Conservation (phyloP, 2,797 vertebrate genomes). For the Bufotes viridis region DNA sequence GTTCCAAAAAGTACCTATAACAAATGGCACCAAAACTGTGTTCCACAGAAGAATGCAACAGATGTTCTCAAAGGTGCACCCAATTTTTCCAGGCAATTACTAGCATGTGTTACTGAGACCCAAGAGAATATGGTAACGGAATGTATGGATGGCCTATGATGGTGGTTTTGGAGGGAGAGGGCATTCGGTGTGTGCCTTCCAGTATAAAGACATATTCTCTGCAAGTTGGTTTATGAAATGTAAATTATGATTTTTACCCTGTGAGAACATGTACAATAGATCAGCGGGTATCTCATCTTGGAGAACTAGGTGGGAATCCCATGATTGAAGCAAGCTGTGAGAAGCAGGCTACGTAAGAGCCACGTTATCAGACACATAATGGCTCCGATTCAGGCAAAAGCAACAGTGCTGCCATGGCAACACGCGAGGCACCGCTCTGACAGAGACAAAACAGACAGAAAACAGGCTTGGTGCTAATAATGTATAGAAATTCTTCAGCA, state of each 20-base stretch:
- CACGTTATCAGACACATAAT: constrained; percentile 24
- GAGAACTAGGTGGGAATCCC: constrained; percentile 39
- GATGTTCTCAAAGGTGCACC: too few species aligned
- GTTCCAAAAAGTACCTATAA: too few species aligned
- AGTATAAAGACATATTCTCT: background rate
- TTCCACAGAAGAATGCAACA: too few species aligned
- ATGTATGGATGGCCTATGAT: background rate
- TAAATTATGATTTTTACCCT: background rate
- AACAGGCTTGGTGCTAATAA: constrained; percentile 29
- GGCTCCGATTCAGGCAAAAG: constrained; percentile 25
- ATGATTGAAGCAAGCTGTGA: constrained; percentile 14
- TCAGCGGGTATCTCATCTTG: background rate
- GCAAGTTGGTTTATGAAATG: background rate
- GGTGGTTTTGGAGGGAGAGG: background rate
- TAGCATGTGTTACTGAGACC: too few species aligned
- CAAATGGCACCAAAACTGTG: too few species aligned
- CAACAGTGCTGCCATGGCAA: constrained; percentile 29
- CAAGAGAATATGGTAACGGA: too few species aligned
- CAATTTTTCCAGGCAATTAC: too few species aligned
- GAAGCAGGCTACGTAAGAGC: constrained; percentile 10
- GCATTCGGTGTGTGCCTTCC: background rate
- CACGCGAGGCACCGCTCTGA: background rate
- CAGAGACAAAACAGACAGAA: constrained; percentile 20
- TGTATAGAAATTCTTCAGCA: constrained; percentile 12
- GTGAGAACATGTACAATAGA: background rate